phyloP scores from a whole-genome alignment of 2,888 invertebrate genomes.

The Agrochola litura region DNA sequence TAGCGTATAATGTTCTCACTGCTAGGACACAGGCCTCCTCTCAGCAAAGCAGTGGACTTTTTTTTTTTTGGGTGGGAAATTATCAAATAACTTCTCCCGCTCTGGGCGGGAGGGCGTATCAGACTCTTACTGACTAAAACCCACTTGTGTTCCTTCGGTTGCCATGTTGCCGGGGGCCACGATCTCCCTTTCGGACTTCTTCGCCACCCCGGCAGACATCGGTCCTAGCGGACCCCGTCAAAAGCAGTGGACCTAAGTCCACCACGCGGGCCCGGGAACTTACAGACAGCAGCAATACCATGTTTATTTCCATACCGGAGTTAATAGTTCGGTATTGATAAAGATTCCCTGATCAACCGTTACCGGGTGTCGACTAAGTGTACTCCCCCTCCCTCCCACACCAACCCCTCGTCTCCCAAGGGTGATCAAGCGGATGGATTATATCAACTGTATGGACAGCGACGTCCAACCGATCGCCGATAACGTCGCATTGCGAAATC shows the following conservation, averaged over 20 bases:
- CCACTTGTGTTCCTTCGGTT: too few relatives aligned
- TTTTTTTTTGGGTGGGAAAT: too few relatives aligned
- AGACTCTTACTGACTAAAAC: too few relatives aligned
- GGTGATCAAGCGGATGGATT: conserved; percentile 33
- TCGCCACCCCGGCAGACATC: too few relatives aligned
- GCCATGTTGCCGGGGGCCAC: too few relatives aligned
- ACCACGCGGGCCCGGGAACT: neutral
- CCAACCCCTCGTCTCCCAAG: conserved; percentile 5
- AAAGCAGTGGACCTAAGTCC: neutral
- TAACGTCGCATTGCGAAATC: conserved; percentile 44
- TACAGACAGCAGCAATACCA: neutral
- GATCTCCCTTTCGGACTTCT: too few relatives aligned
- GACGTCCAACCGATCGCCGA: conserved; percentile 19
- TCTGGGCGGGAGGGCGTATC: too few relatives aligned
- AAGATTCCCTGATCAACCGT: conserved; percentile 27
- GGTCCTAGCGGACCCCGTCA: too few relatives aligned
- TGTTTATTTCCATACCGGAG: neutral
- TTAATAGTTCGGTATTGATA: conserved; percentile 24
- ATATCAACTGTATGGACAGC: conserved; percentile 40
- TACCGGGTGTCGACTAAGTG: conserved; percentile 23
- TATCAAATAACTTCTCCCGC: too few relatives aligned
- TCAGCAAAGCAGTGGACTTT: neutral
- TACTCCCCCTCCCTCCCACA: neutral
- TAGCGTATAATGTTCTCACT: neutral
- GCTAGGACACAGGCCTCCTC: too few relatives aligned